phyloP scores from a whole-genome alignment of 2,888 invertebrate species.

The Mythimna ferrago region DNA sequence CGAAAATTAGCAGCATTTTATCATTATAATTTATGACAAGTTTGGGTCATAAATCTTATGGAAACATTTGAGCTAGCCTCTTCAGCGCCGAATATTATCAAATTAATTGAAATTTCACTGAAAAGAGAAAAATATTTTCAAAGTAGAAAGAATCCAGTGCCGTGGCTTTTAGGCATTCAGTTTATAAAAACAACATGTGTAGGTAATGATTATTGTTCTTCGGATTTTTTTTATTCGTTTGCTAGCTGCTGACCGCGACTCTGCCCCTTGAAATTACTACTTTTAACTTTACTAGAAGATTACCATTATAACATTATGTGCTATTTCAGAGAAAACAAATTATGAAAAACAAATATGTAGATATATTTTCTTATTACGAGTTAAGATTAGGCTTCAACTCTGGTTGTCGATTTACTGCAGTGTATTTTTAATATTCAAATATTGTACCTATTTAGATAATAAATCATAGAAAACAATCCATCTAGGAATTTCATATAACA shows the following conservation, averaged over 20 bases:
- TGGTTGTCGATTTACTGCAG: too few species aligned
- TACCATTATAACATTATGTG: too few species aligned
- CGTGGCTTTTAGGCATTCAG: neutral
- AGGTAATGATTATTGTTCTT: neutral
- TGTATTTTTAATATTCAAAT: neutral
- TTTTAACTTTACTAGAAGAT: too few species aligned
- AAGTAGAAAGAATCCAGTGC: neutral
- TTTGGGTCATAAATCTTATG: slow-evolving; percentile 41
- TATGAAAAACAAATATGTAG: too few species aligned
- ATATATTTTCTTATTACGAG: too few species aligned
- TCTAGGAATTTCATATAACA: slow-evolving; percentile 5
- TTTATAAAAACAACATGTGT: neutral
- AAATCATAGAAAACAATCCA: neutral
- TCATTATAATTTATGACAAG: slow-evolving; percentile 50
- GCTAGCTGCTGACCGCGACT: too few species aligned
- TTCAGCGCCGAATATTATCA: slow-evolving; percentile 23
- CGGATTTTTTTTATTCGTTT: too few species aligned
- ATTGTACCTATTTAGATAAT: neutral
- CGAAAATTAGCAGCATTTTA: slow-evolving; percentile 30
- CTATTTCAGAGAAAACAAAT: too few species aligned
- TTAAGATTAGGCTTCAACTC: too few species aligned
- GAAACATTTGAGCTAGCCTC: slow-evolving; percentile 33
- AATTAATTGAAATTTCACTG: slow-evolving; percentile 47
- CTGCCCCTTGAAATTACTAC: too few species aligned
- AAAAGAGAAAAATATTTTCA: slow-evolving; percentile 3